Evolutionary conservation across 2,113 vertebrate genomes (phyloP).

Genomic region (Prinia subflava): DNA sequence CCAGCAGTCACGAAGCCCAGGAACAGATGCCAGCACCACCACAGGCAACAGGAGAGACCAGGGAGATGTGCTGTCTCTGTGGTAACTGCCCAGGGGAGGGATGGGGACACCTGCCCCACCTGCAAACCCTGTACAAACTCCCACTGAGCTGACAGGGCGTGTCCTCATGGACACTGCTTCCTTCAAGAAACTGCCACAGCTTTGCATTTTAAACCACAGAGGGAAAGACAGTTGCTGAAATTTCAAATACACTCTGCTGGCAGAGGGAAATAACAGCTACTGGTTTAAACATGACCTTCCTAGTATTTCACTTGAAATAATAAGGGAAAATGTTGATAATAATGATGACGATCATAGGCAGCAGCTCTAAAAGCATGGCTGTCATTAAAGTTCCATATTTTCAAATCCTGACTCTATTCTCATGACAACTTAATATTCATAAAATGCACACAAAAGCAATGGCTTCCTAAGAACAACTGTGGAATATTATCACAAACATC

Average conservation of each 20-base stretch:
- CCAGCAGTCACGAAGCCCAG: rapidly evolving
- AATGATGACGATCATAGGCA: not conserved
- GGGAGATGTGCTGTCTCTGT: not conserved
- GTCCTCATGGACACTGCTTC: not conserved
- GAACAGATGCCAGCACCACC: not conserved
- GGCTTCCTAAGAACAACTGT: not conserved
- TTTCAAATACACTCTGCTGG: not conserved
- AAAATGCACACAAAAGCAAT: not conserved
- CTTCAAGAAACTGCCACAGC: not conserved
- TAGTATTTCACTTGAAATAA: constrained; percentile 29
- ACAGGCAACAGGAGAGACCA: not conserved
- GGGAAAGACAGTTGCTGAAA: not conserved
- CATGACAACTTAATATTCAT: not conserved
- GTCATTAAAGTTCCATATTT: not conserved
- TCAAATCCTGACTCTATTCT: not conserved
- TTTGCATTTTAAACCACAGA: not conserved
- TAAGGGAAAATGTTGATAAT: not conserved
- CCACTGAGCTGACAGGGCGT: rapidly evolving
- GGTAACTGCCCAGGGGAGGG: not conserved
- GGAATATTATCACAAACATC: not conserved
- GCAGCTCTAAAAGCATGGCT: not conserved
- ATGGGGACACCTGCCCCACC: not conserved
- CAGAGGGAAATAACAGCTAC: constrained; percentile 25
- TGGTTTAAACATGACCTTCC: constrained; percentile 37
- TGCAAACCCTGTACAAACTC: not conserved